Evolutionary conservation across 2,888 invertebrate species (phyloP).

Genomic region (Tridacna crocea): DNA sequence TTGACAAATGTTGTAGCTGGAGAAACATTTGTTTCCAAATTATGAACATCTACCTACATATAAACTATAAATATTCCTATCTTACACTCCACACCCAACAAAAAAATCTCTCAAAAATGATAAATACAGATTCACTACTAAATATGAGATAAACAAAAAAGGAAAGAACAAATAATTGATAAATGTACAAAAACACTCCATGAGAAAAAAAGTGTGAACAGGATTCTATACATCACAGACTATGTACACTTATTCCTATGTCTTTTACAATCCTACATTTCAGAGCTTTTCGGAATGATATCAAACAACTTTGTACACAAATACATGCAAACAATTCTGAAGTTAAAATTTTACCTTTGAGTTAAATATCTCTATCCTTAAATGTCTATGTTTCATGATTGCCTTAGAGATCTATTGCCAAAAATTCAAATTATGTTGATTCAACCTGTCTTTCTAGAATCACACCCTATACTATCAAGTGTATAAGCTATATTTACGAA

Average conservation of each 20-base stretch:
- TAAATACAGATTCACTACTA: conserved; percentile 24
- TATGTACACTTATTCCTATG: conserved; percentile 14
- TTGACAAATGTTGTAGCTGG: too few species aligned
- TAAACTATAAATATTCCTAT: conserved; percentile 14
- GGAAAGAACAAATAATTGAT: conserved; percentile 14
- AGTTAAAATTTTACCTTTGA: not conserved
- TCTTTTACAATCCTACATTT: too few species aligned
- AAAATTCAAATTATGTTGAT: too few species aligned
- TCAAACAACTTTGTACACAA: conserved; percentile 20
- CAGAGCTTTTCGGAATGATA: conserved; percentile 15
- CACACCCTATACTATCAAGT: too few species aligned
- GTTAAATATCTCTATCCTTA: too few species aligned
- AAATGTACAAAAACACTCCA: conserved; percentile 25
- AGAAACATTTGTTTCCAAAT: not conserved
- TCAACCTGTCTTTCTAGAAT: too few species aligned
- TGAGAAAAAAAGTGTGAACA: conserved; percentile 4
- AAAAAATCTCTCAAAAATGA: conserved; percentile 13
- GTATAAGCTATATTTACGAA: too few species aligned
- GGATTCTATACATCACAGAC: conserved; percentile 2
- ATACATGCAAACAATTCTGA: not conserved
- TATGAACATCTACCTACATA: conserved; percentile 9
- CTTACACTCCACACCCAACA: too few species aligned
- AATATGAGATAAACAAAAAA: not conserved
- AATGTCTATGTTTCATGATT: too few species aligned
- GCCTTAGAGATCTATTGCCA: too few species aligned